These are phyloP conservation scores for Pseudopleuronectes americanus DNA, from an alignment of 2,797 vertebrate genomes.

Conservation along the genomic window DNA sequence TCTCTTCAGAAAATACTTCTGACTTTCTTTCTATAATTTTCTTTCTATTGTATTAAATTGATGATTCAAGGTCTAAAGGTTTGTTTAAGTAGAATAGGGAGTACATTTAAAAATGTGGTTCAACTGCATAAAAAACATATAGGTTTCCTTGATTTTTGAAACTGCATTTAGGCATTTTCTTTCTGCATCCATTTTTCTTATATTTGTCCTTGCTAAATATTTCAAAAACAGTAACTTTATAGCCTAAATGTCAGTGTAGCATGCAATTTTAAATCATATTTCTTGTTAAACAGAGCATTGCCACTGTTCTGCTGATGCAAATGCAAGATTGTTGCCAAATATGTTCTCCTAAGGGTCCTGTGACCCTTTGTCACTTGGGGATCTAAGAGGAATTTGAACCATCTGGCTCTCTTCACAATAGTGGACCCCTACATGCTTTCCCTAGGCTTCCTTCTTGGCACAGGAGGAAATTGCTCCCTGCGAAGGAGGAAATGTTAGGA, in stretches of 20 bases:
- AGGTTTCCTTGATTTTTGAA: neutral
- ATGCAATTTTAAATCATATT: neutral
- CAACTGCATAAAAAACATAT: neutral
- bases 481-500: slow-evolving; percentile 61
- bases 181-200: neutral
- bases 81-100: too few relatives aligned
- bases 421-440: slow-evolving; percentile 56
- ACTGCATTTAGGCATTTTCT: neutral
- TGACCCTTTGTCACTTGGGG: slow-evolving; percentile 71
- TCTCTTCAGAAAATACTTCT: neutral
- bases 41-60: too few relatives aligned
- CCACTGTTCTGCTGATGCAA: slow-evolving; percentile 35
- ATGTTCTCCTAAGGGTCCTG: slow-evolving; percentile 50
- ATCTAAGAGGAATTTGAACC: slow-evolving; percentile 73
- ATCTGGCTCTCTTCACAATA: slow-evolving; percentile 75
- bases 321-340: slow-evolving; percentile 49
- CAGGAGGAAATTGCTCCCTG: slow-evolving; percentile 55
- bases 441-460: slow-evolving; percentile 61
- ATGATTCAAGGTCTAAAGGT: too few relatives aligned
- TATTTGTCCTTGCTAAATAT: neutral
- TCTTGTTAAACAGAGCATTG: slow-evolving; percentile 43
- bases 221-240: neutral
- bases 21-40: neutral
- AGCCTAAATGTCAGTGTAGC: neutral
- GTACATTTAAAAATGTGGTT: neutral